These are phyloP conservation scores for Aepyceros melampus DNA, from an alignment of 2,113 vertebrate genomes.

Conservation along the genomic window DNA sequence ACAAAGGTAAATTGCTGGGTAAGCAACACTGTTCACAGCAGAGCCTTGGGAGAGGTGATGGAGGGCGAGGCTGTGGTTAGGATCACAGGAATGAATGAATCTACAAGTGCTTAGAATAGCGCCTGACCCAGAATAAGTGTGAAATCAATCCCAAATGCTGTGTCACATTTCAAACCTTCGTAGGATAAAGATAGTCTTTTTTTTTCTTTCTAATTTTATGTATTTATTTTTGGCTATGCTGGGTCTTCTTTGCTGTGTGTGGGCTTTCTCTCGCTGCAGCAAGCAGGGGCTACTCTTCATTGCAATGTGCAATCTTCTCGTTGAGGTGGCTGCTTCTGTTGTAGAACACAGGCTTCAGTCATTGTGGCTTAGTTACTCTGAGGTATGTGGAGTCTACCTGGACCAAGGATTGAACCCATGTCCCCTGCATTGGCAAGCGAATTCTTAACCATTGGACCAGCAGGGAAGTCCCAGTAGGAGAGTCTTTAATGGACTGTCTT, in stretches of 20 bases:
- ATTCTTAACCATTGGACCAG: background rate
- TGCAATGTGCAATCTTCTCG: background rate
- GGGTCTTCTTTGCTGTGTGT: background rate
- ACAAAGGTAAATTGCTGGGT: background rate
- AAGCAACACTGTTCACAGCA: rapidly evolving
- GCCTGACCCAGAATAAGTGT: background rate
- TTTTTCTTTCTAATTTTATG: background rate
- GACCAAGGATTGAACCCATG: background rate
- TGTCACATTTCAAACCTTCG: background rate
- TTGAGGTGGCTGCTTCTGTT: background rate
- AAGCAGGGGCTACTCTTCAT: background rate
- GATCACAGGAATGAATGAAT: background rate
- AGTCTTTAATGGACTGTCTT: background rate
- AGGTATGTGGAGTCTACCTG: background rate
- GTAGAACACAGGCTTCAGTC: background rate
- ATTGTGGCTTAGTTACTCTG: background rate
- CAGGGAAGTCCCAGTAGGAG: background rate
- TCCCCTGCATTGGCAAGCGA: background rate
- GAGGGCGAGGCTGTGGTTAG: background rate
- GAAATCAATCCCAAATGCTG: background rate
- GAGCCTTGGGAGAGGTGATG: background rate
- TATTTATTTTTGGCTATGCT: background rate
- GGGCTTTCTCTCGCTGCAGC: background rate
- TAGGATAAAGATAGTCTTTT: background rate
- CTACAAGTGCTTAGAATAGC: background rate